Evolutionary conservation across 1,140 invertebrate species (phyloP), one percentile per base, ranked within the genome.

Genomic region (Tetraneura akinire): DNA sequence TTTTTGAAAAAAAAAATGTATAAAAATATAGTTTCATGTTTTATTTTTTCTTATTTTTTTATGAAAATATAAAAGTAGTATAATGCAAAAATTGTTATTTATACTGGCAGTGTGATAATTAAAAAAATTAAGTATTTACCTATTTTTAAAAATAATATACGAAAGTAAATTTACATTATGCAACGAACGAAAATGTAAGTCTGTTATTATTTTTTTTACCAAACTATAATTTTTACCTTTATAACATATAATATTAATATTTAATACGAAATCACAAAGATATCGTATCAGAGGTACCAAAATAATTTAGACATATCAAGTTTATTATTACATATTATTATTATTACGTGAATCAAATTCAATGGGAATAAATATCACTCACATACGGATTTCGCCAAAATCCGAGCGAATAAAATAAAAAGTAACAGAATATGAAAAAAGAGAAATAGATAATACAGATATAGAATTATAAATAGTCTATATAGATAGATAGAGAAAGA

Each of bases 11-110:
- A 14, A 74, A 78, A 45, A 78, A 60, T 62, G 71, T 78, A 78
- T 78, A 57, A 78, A 78, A 60, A 60, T 78, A 78, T 55, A 76
- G 16, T 76, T 57, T 76, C 29, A 57, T 14, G 37, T 76, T 14
- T 76, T 57, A 37, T 57, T 62, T 78, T 60, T 78, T 26, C 21
- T 60, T 62, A 60, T 78, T 57, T 76, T 60, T 78, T 78, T 78
- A 78, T 78, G 74, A 78, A 78, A 78, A 78, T 78, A 78, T 78
- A 78, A 78, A 78, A 78, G 74, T 78, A 78, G 74, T 78, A 78
- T 78, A 45, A 78, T 78, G 74, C 74, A 60, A 62, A 37, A 78
- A 60, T 78, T 78, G 26, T 60, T 78, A 78, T 60, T 60, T 78
- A 78, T 78, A 78, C 37, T 78, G 74, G 74, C 74, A 78, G 74